Conservation (phyloP, 2,113 vertebrate species). For the Anguilla rostrata region DNA sequence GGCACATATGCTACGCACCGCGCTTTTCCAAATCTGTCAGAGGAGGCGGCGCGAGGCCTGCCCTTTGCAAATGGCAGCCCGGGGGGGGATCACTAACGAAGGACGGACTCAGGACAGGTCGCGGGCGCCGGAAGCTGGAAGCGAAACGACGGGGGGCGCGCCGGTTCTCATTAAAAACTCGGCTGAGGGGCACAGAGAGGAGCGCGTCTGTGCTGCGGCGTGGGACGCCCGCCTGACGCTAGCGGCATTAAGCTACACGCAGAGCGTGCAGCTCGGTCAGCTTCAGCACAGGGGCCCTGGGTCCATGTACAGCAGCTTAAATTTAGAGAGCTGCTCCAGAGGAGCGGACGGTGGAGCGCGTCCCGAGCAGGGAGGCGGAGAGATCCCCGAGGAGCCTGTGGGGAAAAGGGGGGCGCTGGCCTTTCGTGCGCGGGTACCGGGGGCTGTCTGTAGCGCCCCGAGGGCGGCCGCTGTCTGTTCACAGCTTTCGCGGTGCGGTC, state of each 20-base stretch:
- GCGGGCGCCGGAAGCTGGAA: background rate
- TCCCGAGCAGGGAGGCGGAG: background rate
- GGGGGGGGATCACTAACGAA: too few relatives aligned
- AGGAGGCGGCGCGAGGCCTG: background rate
- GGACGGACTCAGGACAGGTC: background rate
- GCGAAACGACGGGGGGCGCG: background rate
- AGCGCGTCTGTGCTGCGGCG: conserved; percentile 33
- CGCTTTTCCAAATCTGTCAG: background rate
- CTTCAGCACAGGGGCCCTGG: conserved; percentile 25
- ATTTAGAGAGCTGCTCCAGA: conserved; percentile 11
- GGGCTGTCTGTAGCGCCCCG: conserved; percentile 39
- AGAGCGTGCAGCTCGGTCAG: conserved; percentile 53
- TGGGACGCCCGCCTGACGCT: conserved; percentile 28
- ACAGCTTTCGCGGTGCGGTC: conserved; percentile 60
- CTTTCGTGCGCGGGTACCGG: conserved; percentile 8
- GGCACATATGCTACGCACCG: conserved; percentile 9
- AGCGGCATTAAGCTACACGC: conserved; percentile 32
- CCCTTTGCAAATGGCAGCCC: background rate
- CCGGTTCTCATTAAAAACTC: background rate
- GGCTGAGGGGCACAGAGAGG: background rate
- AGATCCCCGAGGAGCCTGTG: conserved; percentile 22
- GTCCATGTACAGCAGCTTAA: conserved; percentile 43
- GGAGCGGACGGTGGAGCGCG: background rate
- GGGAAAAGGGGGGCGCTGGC: conserved; percentile 40
- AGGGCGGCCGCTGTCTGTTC: conserved; percentile 51